Base-by-base conservation (phyloP, 2,797 vertebrate genomes). In the Simalia tracyae region DNA sequence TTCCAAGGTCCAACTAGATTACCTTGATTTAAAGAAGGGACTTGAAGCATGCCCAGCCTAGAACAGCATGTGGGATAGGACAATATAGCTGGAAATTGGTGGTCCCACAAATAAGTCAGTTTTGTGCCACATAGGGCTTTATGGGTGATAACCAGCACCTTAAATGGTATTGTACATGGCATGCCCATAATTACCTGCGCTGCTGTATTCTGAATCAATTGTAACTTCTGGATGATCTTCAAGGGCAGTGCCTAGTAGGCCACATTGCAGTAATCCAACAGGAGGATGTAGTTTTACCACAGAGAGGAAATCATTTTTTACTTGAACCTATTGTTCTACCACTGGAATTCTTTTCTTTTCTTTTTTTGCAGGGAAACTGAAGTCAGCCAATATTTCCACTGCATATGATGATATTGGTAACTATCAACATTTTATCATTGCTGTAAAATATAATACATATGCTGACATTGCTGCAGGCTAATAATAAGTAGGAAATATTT, bases 341-440 rank as follows among this genome's bases (percentile, higher is more conserved):
- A 1, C 15, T 85, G 64, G 8, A 36, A 15, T n/a, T 85, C 7
- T 42, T 42, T 76, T 8, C 1, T 4, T 91, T 91, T 89, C 31
- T 92, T 15, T 11, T 92, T 42, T 87, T 95, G 31, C 95, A 97
- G 96, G 56, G 95, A 96, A 95, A 93, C 1, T 17, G 26, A 94
- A 84, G 28, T 61, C 64, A 90, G 0, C 68, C 63, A 84, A 64
- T 15, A 54, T 87, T 36, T 92, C 93, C 72, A 2, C 14, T 88
- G 59, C 92, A 68, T 97, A 97, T 4, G 28, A 94, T 64, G 96
- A 95, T 89, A 95, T 95, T 19, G 95, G 95, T 96, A 94, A 96
- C 90, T 90, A 85, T 15, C 17, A 2, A 3, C 8, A 86, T 86
- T 2, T n/a, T 28, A 31, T 1, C 17, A 4, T 28, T 15, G n/a